Evolutionary conservation across 2,113 vertebrate species (phyloP), one percentile per base, ranked within the genome.

Genomic region (Callaeas wilsoni): DNA sequence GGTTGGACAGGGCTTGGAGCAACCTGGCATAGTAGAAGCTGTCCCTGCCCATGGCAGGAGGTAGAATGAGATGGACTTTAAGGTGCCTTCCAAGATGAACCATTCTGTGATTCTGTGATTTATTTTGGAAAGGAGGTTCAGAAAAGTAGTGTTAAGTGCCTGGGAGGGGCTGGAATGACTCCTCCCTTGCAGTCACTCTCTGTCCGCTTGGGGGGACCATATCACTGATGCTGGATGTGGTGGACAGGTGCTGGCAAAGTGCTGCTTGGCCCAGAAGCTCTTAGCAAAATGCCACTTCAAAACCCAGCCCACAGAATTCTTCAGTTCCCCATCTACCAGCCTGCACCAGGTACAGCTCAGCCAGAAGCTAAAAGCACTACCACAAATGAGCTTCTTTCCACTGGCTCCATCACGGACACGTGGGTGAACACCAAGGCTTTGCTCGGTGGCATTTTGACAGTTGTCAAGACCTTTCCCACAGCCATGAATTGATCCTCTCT

Each of bases 351-450:
- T 42, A 50, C 32, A 94, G 83, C 92, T 95, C 95, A 80, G 90
- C 94, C 96, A 92, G 92, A 93, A 88, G 30, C 4, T 77, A 93
- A 96, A 95, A 88, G 59, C 52, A 27, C 13, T 25, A 7, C 23
- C 35, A 50, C 7, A 80, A 50, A 27, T 4, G 3, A 22, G 4
- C 39, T 92, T 87, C 30, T 92, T 90, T 86, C 71, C 85, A 53
- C 0, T 2, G 20, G 10, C 55, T 80, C 59, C 55, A 27, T 70
- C 75, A 33, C 0, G 0, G 32, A 13, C 26, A 44, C 1, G 0
- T 11, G 25, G 17, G 22, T 41, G 20, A 16, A 22, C 26, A 65
- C 26, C 37, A 41, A 73, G 29, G 37, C 16, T 14, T 26, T 53
- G 6, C 37, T 46, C 10, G 14, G 32, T 47, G 57, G 4, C 30